These are phyloP conservation scores for Drosophila neotestacea DNA, from an alignment of 2,888 invertebrate species.

Conservation along the genomic window DNA sequence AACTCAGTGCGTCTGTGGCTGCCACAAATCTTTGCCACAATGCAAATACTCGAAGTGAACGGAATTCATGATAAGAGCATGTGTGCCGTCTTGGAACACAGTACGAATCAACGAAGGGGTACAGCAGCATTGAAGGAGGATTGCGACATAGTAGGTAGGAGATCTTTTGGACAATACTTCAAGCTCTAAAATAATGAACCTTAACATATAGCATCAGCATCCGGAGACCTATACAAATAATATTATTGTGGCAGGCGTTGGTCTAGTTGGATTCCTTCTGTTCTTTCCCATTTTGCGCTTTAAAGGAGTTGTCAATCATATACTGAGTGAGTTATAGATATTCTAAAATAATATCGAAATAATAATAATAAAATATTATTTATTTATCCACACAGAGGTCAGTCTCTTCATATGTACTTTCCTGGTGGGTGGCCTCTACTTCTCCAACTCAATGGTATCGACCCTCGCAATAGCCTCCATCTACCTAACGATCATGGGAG, in stretches of 20 bases:
- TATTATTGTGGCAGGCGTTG: slow-evolving; percentile 59
- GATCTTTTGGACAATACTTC: slow-evolving; percentile 23
- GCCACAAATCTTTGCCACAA: slow-evolving; percentile 92
- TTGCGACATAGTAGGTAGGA: slow-evolving; percentile 68
- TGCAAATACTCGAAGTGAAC: slow-evolving; percentile 85
- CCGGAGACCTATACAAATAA: slow-evolving; percentile 58
- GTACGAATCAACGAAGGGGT: slow-evolving; percentile 23
- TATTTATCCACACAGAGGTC: slow-evolving; percentile 64
- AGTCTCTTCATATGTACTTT: slow-evolving; percentile 85
- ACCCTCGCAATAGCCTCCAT: slow-evolving; percentile 87
- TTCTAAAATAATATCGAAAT: too few species aligned
- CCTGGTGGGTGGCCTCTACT: slow-evolving; percentile 86
- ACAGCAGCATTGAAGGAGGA: slow-evolving; percentile 24
- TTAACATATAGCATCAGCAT: slow-evolving; percentile 39
- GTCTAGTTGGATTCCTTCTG: slow-evolving; percentile 52
- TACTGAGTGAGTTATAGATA: slow-evolving; percentile 66
- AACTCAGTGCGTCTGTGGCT: slow-evolving; percentile 94
- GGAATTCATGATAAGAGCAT: slow-evolving; percentile 55
- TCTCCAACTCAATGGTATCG: slow-evolving; percentile 85
- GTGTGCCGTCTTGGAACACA: slow-evolving; percentile 75
- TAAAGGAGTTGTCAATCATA: slow-evolving; percentile 43
- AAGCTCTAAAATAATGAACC: slow-evolving; percentile 56
- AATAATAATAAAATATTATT: not conserved
- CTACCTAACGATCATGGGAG: slow-evolving; percentile 84
- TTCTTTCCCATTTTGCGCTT: slow-evolving; percentile 58